Evolutionary conservation across 2,113 vertebrate species (phyloP), one percentile per base, ranked within the genome.

Genomic region (Mohoua ochrocephala): DNA sequence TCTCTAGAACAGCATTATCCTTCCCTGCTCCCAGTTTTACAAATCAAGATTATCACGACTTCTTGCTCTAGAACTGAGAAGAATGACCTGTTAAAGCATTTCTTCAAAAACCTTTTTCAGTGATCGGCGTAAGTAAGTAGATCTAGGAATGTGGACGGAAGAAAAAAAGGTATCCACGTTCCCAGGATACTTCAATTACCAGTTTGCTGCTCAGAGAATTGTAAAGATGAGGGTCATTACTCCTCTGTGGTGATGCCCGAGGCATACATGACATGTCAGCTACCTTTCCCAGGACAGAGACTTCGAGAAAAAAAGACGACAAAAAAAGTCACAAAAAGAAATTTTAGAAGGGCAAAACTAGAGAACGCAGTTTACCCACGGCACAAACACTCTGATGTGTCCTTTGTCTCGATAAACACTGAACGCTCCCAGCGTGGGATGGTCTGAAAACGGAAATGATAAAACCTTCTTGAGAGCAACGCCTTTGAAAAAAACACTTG

Each of bases 341-440:
- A 33, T 37, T 30, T n/a, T 8, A 57, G 42, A 23, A 56, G 4
- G 7, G 11, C 18, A 50, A 10, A 21, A 13, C 21, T 45, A 16
- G 5, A 71, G 41, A 31, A 79, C 7, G 19, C 8, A 10, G 1
- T 69, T 87, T 52, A 18, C 16, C 13, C 7, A 5, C 2, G 3
- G 22, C 9, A 64, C 14, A 45, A 76, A 50, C 1, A 12, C n/a
- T 33, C 9, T 3, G 4, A n/a, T 0, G 1, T 33, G 30, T 28
- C 6, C 20, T 68, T 45, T 70, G 16, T 20, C 26, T 28, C 1
- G 1, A 13, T 4, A 26, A 23, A 10, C 10, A 15, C 2, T 18
- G 15, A 71, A 50, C 1, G 1, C 5, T 57, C 5, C 22, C 7
- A 2, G 8, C 0, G 0, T n/a, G 24, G 4, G 3, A 15, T 39